phyloP scores from a whole-genome alignment of 1,140 invertebrate genomes.

The Drosophila lacertosa region DNA sequence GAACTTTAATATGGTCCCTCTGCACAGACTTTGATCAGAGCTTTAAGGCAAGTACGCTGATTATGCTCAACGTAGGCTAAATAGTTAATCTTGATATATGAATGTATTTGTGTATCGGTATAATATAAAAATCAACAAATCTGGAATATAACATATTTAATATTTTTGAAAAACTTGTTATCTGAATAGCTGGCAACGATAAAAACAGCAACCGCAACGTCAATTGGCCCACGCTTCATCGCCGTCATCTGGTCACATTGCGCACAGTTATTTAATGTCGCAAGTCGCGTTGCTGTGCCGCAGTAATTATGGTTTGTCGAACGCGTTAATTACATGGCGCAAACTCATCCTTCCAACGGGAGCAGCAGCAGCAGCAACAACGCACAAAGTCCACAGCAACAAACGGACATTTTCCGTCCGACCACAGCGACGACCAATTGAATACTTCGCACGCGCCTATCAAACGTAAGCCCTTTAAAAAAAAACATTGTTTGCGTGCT shows the following conservation, averaged over 20 bases:
- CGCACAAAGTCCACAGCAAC: background rate
- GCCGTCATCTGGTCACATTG: slow-evolving; percentile 24
- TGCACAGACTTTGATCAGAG: background rate
- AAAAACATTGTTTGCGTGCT: background rate
- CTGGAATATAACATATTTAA: too few species aligned
- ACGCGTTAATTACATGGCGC: slow-evolving; percentile 56
- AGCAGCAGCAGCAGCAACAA: slow-evolving; percentile 18
- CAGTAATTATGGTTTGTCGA: slow-evolving; percentile 35
- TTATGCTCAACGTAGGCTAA: background rate
- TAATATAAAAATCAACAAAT: background rate
- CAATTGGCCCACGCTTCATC: background rate
- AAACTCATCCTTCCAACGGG: background rate
- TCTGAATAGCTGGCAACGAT: background rate
- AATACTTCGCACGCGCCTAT: slow-evolving; percentile 1
- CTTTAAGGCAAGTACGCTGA: background rate
- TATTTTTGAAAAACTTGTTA: background rate
- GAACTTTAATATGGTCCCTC: background rate
- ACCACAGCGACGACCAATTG: background rate
- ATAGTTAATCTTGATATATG: background rate
- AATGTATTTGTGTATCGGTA: background rate
- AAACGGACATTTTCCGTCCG: background rate
- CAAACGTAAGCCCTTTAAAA: slow-evolving; percentile 16
- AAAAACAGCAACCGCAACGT: background rate
- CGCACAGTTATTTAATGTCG: slow-evolving; percentile 66
- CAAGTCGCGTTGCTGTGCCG: slow-evolving; percentile 42